Conservation (phyloP, 1,140 invertebrate species). For the Drosophila micromelanica region DNA sequence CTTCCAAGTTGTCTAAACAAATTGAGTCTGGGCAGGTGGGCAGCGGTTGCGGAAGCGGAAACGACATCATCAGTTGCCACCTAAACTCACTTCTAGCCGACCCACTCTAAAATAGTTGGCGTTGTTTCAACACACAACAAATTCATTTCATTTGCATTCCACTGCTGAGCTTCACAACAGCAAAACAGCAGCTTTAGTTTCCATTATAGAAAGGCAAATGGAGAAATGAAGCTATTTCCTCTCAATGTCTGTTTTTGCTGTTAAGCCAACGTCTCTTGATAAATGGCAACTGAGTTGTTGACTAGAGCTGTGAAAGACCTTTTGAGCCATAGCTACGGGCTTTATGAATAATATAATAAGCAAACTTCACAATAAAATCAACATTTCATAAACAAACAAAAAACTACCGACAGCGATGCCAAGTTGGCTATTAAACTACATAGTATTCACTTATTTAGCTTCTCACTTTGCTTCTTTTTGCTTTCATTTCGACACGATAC, state of each 20-base stretch:
- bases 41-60: slow-evolving; percentile 28
- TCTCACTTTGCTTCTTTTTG: background rate
- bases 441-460: background rate
- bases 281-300: slow-evolving; percentile 1
- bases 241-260: background rate
- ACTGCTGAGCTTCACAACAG: background rate
- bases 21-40: slow-evolving; percentile 32
- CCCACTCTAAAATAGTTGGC: slow-evolving; percentile 19
- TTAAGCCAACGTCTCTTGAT: slow-evolving; percentile 16
- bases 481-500: too few relatives aligned
- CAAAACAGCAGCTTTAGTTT: slow-evolving; percentile 4
- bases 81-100: background rate
- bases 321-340: too few relatives aligned
- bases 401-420: background rate
- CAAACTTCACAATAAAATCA: background rate
- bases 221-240: slow-evolving; percentile 18
- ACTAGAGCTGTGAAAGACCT: background rate
- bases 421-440: background rate
- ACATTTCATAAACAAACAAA: background rate
- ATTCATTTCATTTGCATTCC: slow-evolving; percentile 66
- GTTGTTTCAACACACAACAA: slow-evolving; percentile 41
- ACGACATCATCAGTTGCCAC: slow-evolving; percentile 34
- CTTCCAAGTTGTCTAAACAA: slow-evolving; percentile 29
- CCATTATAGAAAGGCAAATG: background rate
- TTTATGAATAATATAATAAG: too few relatives aligned